These are phyloP conservation scores for Lordiphosa mommai DNA, from an alignment of 1,140 invertebrate species.

Conservation along the genomic window DNA sequence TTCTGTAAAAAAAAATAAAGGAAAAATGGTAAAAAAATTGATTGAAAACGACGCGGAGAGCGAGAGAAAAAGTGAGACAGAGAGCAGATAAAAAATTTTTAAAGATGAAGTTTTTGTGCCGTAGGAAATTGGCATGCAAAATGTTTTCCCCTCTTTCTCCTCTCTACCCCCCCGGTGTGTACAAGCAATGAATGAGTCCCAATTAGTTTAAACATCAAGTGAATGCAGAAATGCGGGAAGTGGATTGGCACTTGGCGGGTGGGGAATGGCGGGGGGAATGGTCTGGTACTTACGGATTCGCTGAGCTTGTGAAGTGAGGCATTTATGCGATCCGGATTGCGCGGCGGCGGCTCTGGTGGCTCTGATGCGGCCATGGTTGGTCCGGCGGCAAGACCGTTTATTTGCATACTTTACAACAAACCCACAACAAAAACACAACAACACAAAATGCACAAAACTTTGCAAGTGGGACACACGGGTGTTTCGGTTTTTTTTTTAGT, in stretches of 20 bases:
- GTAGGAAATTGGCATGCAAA: slow-evolving; percentile 9
- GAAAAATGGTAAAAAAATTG: not conserved
- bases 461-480: slow-evolving; percentile 7
- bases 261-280: slow-evolving; percentile 9
- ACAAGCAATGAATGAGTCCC: slow-evolving; percentile 8
- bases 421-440: slow-evolving; percentile 25
- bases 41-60: not conserved
- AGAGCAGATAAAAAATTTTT: slow-evolving; percentile 3
- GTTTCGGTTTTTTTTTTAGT: no score
- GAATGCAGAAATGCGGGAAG: slow-evolving; percentile 11
- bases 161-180: not conserved
- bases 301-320: slow-evolving; percentile 78
- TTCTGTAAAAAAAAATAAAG: slow-evolving; percentile 58
- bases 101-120: slow-evolving; percentile 4
- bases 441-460: slow-evolving; percentile 11
- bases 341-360: slow-evolving; percentile 79
- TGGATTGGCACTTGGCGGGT: not conserved
- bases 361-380: slow-evolving; percentile 79
- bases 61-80: slow-evolving; percentile 7
- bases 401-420: slow-evolving; percentile 68
- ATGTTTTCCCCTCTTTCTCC: not conserved
- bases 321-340: slow-evolving; percentile 80
- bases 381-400: slow-evolving; percentile 75
- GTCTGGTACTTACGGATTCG: slow-evolving; percentile 78
- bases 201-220: slow-evolving; percentile 7